Conservation (phyloP, 2,113 vertebrate species). For the Gallinago undulata region DNA sequence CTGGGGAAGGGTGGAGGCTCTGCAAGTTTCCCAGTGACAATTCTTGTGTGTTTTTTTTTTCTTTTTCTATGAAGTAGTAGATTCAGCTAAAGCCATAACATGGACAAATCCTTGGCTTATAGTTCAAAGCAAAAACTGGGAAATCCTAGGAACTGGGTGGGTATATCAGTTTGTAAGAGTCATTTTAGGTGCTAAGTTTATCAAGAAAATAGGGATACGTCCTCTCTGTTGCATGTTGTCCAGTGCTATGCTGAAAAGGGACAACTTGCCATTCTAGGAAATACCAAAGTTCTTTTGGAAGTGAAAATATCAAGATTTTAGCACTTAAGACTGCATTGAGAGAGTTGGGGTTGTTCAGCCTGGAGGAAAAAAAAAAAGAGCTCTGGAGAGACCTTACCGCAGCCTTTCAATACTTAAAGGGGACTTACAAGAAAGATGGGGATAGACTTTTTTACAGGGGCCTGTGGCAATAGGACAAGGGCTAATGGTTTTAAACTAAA, state of each 20-base stretch:
- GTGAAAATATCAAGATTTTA: background rate
- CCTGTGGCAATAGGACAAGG: background rate
- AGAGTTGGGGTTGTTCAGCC: background rate
- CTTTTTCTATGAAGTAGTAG: background rate
- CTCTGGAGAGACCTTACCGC: background rate
- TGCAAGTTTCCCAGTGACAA: slow-evolving; percentile 1
- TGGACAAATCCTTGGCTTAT: background rate
- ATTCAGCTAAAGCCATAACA: background rate
- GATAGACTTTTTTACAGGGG: background rate
- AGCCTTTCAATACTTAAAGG: background rate
- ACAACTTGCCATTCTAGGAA: slow-evolving; percentile 9
- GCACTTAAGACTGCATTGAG: background rate
- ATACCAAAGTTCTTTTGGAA: background rate
- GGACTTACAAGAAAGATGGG: background rate
- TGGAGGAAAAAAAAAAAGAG: background rate
- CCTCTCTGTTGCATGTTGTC: background rate
- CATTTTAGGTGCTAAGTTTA: background rate
- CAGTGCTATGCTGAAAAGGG: background rate
- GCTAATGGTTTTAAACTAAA: background rate
- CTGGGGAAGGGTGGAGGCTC: slow-evolving; percentile 18
- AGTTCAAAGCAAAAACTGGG: background rate
- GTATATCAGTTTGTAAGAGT: background rate
- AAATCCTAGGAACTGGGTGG: background rate
- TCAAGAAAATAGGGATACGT: background rate
- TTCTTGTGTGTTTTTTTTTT: background rate